These are phyloP conservation scores for Leptarthrus brevirostris DNA, from an alignment of 2,888 invertebrate genomes.

Conservation along the genomic window DNA sequence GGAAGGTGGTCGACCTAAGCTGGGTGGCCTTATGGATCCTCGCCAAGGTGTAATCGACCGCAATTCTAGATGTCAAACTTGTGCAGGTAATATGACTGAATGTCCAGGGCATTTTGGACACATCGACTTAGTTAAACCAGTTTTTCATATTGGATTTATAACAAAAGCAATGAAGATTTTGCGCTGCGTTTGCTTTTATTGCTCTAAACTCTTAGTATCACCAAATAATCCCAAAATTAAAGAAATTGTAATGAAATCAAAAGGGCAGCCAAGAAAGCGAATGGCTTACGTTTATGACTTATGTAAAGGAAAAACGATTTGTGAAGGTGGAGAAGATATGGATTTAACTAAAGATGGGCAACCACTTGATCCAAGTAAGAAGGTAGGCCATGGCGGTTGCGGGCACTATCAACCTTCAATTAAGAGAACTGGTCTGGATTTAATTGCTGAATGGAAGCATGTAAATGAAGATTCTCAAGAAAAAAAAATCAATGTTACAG, in stretches of 20 bases:
- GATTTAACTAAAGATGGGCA: conserved; percentile 86
- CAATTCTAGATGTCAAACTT: conserved; percentile 92
- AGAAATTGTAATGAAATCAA: conserved; percentile 88
- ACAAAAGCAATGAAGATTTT: conserved; percentile 97
- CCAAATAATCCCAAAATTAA: conserved; percentile 78
- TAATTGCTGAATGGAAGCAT: conserved; percentile 98
- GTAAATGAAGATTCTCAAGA: conserved; percentile 98
- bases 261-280: conserved; percentile 94
- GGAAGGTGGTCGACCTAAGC: conserved; percentile 97
- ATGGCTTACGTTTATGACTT: conserved; percentile 96
- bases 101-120: conserved; percentile 99
- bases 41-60: conserved; percentile 97
- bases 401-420: conserved; percentile 97
- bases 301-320: conserved; percentile 97
- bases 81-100: conserved; percentile 97
- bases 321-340: conserved; percentile 99
- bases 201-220: conserved; percentile 95
- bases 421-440: conserved; percentile 87
- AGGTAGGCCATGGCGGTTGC: conserved; percentile 90
- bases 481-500: conserved; percentile 91
- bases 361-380: conserved; percentile 68
- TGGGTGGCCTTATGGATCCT: conserved; percentile 99
- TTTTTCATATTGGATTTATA: conserved; percentile 97
- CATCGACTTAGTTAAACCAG: conserved; percentile 97
- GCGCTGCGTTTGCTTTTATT: conserved; percentile 99